Conservation (phyloP, 1,140 invertebrate species). For the Ectropis grisescens region DNA sequence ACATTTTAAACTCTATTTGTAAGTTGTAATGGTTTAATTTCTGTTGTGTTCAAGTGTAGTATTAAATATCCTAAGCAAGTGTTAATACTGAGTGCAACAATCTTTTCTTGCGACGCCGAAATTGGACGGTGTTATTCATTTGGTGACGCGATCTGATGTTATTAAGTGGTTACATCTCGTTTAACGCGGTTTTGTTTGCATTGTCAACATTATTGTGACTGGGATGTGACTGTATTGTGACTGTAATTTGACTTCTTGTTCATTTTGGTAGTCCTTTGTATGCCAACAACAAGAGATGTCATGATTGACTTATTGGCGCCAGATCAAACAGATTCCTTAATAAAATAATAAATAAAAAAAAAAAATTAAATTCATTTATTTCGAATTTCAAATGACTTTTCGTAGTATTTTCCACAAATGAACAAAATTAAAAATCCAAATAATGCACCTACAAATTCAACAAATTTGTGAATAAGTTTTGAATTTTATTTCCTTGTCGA, state of each 20-base stretch:
- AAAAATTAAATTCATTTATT: too few relatives aligned
- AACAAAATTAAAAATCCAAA: too few relatives aligned
- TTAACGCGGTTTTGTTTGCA: constrained; percentile 16
- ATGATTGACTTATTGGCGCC: neutral
- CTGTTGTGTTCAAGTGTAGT: constrained; percentile 11
- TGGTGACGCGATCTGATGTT: constrained; percentile 15
- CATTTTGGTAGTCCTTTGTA: neutral
- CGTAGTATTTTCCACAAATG: too few relatives aligned
- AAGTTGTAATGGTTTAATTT: too few relatives aligned
- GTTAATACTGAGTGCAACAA: constrained; percentile 43
- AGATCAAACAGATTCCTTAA: neutral
- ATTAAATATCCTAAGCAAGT: constrained; percentile 52
- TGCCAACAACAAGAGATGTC: neutral
- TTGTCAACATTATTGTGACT: constrained; percentile 6
- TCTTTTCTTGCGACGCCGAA: constrained; percentile 36
- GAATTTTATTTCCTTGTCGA: too few relatives aligned
- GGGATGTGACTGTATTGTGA: neutral
- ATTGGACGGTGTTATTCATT: constrained; percentile 33
- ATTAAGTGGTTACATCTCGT: constrained; percentile 29
- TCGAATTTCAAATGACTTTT: too few relatives aligned
- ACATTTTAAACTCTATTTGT: constrained; percentile 19
- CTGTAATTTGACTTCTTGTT: neutral
- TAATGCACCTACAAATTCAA: too few relatives aligned
- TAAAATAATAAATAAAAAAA: too few relatives aligned
- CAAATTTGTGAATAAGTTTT: too few relatives aligned